Evolutionary conservation across 2,888 invertebrate species (phyloP).

Genomic region (Callinectes sapidus): DNA sequence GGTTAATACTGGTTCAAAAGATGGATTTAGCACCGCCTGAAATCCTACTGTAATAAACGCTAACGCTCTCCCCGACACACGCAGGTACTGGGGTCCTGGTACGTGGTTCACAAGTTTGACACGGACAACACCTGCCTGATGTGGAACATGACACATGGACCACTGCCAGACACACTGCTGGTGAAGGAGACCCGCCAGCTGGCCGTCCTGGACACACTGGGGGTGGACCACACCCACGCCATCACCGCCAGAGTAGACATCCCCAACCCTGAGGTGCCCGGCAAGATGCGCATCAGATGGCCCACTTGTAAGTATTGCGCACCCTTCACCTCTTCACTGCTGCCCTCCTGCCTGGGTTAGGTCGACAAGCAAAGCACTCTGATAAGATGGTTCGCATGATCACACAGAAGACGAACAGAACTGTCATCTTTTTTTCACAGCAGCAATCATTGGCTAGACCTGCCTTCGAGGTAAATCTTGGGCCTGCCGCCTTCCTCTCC

Average conservation of each 20-base stretch:
- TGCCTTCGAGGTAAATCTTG: too few species aligned
- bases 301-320: conserved; percentile 83
- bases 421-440: too few species aligned
- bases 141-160: conserved; percentile 83
- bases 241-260: conserved; percentile 84
- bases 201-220: conserved; percentile 81
- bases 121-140: conserved; percentile 87
- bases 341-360: too few species aligned
- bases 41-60: too few species aligned
- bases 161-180: conserved; percentile 81
- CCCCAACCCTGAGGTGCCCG: conserved; percentile 79
- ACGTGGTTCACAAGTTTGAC: conserved; percentile 88
- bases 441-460: too few species aligned
- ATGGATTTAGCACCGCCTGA: too few species aligned
- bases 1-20: too few species aligned
- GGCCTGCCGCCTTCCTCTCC: too few species aligned
- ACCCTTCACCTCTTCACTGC: too few species aligned
- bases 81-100: conserved; percentile 89
- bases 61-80: neutral
- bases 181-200: conserved; percentile 86
- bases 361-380: too few species aligned
- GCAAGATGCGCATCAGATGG: conserved; percentile 85
- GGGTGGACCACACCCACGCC: conserved; percentile 86
- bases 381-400: too few species aligned
- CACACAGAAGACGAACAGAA: too few species aligned